Evolutionary conservation across 1,140 invertebrate species (phyloP).

Genomic region (Chironomus tepperi): DNA sequence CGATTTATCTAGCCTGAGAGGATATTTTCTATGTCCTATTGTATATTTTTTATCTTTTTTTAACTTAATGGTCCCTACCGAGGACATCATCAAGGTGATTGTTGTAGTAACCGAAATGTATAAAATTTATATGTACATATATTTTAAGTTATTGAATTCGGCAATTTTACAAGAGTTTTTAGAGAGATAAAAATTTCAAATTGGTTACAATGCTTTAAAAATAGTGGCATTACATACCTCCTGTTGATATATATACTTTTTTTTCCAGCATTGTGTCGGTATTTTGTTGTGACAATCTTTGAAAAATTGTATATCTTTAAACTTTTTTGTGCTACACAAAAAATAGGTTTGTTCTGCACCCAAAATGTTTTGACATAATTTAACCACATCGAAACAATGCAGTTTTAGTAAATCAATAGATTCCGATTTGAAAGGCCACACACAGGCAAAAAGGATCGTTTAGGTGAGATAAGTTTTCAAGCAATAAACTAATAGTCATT

Average conservation of each 20-base stretch:
- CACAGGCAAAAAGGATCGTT: not conserved
- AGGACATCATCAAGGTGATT: slow-evolving; percentile 12
- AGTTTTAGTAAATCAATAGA: slow-evolving; percentile 16
- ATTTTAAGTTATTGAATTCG: not conserved
- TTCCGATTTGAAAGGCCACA: not conserved
- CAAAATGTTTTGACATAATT: slow-evolving; percentile 22
- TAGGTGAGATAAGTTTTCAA: not conserved
- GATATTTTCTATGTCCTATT: not conserved
- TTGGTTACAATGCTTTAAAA: not conserved
- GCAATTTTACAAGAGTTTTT: slow-evolving; percentile 9
- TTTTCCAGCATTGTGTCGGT: not conserved
- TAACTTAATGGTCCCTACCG: not conserved
- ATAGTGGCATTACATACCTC: slow-evolving; percentile 22
- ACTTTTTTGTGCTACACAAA: not conserved
- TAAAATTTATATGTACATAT: not conserved
- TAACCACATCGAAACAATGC: slow-evolving; percentile 18
- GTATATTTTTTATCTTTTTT: not conserved
- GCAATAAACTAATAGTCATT: no score
- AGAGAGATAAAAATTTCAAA: not conserved
- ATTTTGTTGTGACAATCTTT: slow-evolving; percentile 22
- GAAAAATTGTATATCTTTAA: not conserved
- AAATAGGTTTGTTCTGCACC: slow-evolving; percentile 10
- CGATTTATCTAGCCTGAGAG: slow-evolving; percentile 12
- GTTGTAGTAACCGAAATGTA: not conserved
- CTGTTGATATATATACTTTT: slow-evolving; percentile 10